Base-by-base conservation (phyloP, 2,113 vertebrate genomes). In the Proterorhinus semilunaris region DNA sequence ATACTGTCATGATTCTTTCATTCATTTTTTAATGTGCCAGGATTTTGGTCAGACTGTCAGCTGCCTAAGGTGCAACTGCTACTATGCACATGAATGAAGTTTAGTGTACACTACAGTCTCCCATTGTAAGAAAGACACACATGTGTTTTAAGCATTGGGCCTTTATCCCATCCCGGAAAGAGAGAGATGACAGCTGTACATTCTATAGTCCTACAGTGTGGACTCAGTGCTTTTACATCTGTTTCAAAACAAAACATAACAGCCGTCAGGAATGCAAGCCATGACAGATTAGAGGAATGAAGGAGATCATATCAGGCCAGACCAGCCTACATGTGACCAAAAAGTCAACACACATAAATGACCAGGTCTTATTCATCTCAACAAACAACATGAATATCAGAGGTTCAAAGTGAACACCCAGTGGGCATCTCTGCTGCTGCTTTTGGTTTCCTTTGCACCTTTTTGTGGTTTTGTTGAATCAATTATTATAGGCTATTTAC, bases 261-360 rank as follows among this genome's bases (percentile, higher is more conserved):
- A 11, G 50, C 58, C 0, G 8, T 11, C 1, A 69, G 74, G 74
- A 73, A 80, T 74, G 65, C 50, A 51, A 71, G 16, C 53, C 42
- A 63, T 45, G 64, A n/a, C 48, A 21, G 9, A 53, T 10, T 64
- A 46, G 64, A 51, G 43, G 10, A 72, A 27, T 55, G 53, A 11
- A 55, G 27, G 17, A 52, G 53, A 67, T 7, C 10, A 0, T 1
- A 53, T 59, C 46, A 13, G 16, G 8, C 17, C 5, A 21, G 17
- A 21, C 16, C 53, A 10, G 5, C 4, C 11, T 55, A 6, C 27
- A 27, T 27, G 27, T 27, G 27, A 2, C 1, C 3, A 27, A 27
- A 27, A 27, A 27, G 27, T 27, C 27, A 27, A 27, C 27, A 27
- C 27, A 27, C 27, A 27, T 27, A 27, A 27, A 27, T 27, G 27